A percentile compares a stretch with the other conserved stretches of the same genome.
Conservation (phyloP, 2,888 invertebrate genomes). For the Torymus auratus region DNA sequence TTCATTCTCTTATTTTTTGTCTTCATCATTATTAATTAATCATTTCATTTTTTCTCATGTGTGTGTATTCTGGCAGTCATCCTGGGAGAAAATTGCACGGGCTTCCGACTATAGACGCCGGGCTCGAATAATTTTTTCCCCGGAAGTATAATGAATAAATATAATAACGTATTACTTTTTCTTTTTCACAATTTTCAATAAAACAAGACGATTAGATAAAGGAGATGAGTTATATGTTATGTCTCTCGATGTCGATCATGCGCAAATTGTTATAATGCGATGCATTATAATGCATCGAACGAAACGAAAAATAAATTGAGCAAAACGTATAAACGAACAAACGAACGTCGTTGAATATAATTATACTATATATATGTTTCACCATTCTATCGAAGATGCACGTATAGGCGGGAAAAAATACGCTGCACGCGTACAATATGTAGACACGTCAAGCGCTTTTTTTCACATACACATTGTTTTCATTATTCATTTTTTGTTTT, state of each 20-base stretch:
- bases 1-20: slow-evolving; percentile 12
- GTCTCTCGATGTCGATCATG: too few species aligned
- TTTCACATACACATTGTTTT: slow-evolving; percentile 23
- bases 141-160: slow-evolving; percentile 28
- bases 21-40: slow-evolving; percentile 1
- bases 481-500: slow-evolving; percentile 32
- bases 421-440: slow-evolving; percentile 11
- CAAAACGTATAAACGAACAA: not conserved
- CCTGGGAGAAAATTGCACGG: slow-evolving; percentile 22
- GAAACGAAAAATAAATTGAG: slow-evolving; percentile 15
- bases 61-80: slow-evolving; percentile 39
- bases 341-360: slow-evolving; percentile 3
- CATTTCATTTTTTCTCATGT: not conserved
- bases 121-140: not conserved
- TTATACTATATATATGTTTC: slow-evolving; percentile 13
- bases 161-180: too few species aligned
- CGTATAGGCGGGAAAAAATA: slow-evolving; percentile 23
- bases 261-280: too few species aligned
- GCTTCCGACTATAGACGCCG: not conserved
- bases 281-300: slow-evolving; percentile 3
- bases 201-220: slow-evolving; percentile 9
- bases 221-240: not conserved
- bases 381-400: slow-evolving; percentile 38
- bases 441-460: slow-evolving; percentile 25
- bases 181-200: too few species aligned